Evolutionary conservation across 2,888 invertebrate species (phyloP), one percentile per base, ranked within the genome.

Genomic region (Acleris sparsana): DNA sequence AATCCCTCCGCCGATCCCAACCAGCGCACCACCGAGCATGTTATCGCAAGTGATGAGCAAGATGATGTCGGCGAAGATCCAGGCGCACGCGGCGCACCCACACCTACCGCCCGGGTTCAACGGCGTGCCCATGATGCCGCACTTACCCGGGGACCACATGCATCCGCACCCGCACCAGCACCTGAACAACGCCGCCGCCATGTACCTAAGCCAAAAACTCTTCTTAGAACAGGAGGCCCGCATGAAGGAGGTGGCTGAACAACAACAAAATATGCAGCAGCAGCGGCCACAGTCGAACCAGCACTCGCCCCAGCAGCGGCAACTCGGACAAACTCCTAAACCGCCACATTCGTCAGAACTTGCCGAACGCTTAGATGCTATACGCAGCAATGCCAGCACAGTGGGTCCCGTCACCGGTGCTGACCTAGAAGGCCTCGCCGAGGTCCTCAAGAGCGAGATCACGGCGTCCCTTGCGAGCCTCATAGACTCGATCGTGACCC

Each of bases 401-500:
- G 91, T 95, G 69, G 94, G 94, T 62, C 94, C 95, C 51, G 94
- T 95, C 74, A 94, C 96, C 1, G 96, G 96, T 16, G 94, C 96
- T 4, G 98, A 98, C 80, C 93, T 98, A 7, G 97, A 98, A 83
- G 96, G 96, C 62, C 93, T 99, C 59, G 97, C 98, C n/a, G 97
- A 98, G 80, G 95, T 96, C 63, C 93, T 99, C 5, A 99, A 99
- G 90, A 95, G 95, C 60, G 98, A 99, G 92, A 96, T 99, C 72
- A 96, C 96, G 25, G 94, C 96, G 46, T 97, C 97, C 1, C 88
- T 99, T 53, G 95, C 96, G 18, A 96, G 95, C 73, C 93, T 98
- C 53, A 96, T 99, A 73, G 98, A 99, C 86, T 96, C 97, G 20
- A 96, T 98, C 69, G 95, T 98, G 69, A 95, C 96, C 33, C 94